These are phyloP conservation scores for Elachura formosa DNA, from an alignment of 2,113 vertebrate genomes.

Conservation along the genomic window DNA sequence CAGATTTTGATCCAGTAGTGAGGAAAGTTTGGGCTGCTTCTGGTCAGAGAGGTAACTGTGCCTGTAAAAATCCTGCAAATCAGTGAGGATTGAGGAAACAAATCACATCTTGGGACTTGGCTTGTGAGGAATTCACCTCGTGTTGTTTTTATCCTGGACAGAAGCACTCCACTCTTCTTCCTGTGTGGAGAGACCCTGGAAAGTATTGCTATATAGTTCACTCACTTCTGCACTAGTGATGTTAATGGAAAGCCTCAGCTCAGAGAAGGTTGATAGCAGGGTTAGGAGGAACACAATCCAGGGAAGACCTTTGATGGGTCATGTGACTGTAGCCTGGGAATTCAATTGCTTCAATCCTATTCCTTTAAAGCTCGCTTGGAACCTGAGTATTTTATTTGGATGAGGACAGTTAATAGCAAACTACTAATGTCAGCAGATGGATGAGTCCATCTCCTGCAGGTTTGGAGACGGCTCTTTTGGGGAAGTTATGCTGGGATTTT, in stretches of 20 bases:
- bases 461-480: not conserved
- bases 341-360: not conserved
- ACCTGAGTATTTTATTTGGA: not conserved
- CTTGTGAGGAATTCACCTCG: not conserved
- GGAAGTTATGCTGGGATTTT: not conserved
- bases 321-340: not conserved
- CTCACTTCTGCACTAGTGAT: not conserved
- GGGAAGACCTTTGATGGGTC: not conserved
- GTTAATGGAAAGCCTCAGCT: not conserved
- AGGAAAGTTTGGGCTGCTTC: not conserved
- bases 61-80: not conserved
- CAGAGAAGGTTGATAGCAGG: not conserved
- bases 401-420: slow-evolving; percentile 52
- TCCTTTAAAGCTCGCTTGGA: slow-evolving; percentile 21
- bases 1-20: not conserved
- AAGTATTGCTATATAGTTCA: not conserved
- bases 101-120: not conserved
- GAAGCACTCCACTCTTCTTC: not conserved
- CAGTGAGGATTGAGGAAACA: not conserved
- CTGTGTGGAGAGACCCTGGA: not conserved
- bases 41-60: not conserved
- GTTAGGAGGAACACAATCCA: not conserved
- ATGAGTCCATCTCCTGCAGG: not conserved
- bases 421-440: not conserved
- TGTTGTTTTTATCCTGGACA: slow-evolving; percentile 3